phyloP scores from a whole-genome alignment of 2,797 vertebrate species.

The Mus caroli region DNA sequence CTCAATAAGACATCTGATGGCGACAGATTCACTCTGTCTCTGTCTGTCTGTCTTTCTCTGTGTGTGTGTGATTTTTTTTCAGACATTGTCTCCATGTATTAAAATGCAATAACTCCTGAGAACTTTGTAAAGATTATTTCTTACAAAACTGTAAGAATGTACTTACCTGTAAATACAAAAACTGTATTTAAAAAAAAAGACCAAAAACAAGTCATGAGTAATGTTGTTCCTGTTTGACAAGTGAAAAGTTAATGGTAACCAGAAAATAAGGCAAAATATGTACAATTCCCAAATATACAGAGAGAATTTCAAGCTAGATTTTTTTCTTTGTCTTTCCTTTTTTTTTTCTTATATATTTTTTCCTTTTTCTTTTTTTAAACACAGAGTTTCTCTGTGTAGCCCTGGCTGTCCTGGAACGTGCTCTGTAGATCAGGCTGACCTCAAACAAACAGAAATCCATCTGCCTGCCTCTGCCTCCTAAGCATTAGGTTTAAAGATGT shows the following conservation, averaged over 20 bases:
- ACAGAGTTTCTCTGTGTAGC: background rate
- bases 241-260: background rate
- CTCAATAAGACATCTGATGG: background rate
- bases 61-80: background rate
- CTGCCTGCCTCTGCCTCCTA: background rate
- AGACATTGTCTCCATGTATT: background rate
- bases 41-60: too few relatives aligned
- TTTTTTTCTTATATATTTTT: too few relatives aligned
- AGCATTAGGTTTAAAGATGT: background rate
- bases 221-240: background rate
- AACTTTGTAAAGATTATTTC: background rate
- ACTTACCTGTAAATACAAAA: too few relatives aligned
- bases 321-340: too few relatives aligned
- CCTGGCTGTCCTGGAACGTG: background rate
- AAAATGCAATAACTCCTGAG: background rate
- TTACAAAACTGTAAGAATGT: too few relatives aligned
- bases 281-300: background rate
- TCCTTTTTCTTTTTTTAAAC: background rate
- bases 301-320: constrained; percentile 11
- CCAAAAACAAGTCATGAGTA: background rate
- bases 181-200: background rate
- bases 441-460: background rate
- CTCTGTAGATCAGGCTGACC: too few relatives aligned
- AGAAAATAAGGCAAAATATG: background rate
- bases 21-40: too few relatives aligned